Base-by-base conservation (phyloP, 2,113 vertebrate genomes). In the Chlorodrepanis virens region DNA sequence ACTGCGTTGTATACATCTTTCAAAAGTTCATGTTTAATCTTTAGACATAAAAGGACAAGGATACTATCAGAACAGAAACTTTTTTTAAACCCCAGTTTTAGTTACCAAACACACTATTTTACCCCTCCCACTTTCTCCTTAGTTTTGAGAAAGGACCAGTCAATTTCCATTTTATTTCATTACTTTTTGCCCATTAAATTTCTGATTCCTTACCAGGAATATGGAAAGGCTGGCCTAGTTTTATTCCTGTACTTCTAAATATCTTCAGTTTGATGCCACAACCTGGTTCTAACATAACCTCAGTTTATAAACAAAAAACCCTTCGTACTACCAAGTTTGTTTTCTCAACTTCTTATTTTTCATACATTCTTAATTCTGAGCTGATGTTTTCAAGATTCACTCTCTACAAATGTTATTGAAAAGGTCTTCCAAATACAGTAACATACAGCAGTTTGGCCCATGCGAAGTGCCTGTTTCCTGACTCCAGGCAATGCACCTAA, bases 1-100 rank as follows among this genome's bases (percentile, higher is more conserved):
- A 40, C 7, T 77, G 37, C 0, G 5, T 77, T 69, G 57, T 42
- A 85, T 77, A 29, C 1, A 2, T 75, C 79, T 94, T 96, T 83
- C 57, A 64, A 76, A 93, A 91, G 60, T 47, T 90, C 22, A 27
- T 8, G 29, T 29, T 93, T 89, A 75, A 87, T 68, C 92, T 86
- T 77, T 61, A 88, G 37, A 76, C 17, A 21, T 23, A n/a, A 93
- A 91, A 83, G 79, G 59, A 76, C 88, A 95, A 91, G 67, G 85
- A 72, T 31, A 76, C 4, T 8, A 35, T 14, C 53, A 56, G 6
- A 89, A 87, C 2, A 82, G 1, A 68, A 90, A 75, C 14, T 12
- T 84, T 25, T 69, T 83, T 64, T 17, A 77, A 92, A 20, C 1
- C 5, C 6, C 19, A 3, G 11, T 76, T 96, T 88, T 50, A n/a